Percentiles rank a stretch among this genome's conserved stretches.
phyloP scores from a whole-genome alignment of 2,888 invertebrate genomes.

The Stenotaenia linearis region DNA sequence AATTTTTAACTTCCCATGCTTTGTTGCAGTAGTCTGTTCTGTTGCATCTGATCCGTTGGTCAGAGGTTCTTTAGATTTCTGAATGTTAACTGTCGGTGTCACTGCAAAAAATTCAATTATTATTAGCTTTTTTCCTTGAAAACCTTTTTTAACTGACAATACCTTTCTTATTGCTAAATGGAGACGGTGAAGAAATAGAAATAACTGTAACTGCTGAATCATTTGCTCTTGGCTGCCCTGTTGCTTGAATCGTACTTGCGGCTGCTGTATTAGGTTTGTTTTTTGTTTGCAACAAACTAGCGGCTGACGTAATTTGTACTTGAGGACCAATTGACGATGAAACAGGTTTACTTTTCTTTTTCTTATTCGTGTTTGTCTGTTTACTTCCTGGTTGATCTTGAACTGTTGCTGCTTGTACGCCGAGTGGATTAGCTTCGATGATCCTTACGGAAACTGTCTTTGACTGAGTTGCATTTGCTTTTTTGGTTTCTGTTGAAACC shows the following conservation, averaged over 20 bases:
- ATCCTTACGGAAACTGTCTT: neutral
- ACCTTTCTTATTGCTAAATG: constrained; percentile 12
- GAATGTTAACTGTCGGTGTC: neutral
- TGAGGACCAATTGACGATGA: neutral
- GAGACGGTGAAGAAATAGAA: neutral
- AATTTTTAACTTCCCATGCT: neutral
- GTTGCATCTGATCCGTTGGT: neutral
- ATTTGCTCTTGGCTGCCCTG: neutral
- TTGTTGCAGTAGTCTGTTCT: neutral
- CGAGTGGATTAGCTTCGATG: neutral
- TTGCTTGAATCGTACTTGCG: neutral
- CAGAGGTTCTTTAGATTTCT: neutral
- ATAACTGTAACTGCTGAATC: neutral
- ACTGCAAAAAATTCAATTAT: neutral
- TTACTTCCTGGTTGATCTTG: neutral
- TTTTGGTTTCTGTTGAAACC: neutral
- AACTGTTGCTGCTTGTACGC: neutral
- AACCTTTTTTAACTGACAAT: neutral
- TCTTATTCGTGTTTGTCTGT: neutral
- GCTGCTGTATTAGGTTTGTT: neutral
- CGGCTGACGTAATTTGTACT: neutral
- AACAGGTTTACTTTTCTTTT: neutral
- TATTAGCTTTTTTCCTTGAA: neutral
- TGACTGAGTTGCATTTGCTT: neutral
- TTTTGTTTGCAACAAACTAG: neutral